These are phyloP conservation scores for Onthophagus sagittarius DNA, from an alignment of 2,888 invertebrate genomes.

Conservation along the genomic window DNA sequence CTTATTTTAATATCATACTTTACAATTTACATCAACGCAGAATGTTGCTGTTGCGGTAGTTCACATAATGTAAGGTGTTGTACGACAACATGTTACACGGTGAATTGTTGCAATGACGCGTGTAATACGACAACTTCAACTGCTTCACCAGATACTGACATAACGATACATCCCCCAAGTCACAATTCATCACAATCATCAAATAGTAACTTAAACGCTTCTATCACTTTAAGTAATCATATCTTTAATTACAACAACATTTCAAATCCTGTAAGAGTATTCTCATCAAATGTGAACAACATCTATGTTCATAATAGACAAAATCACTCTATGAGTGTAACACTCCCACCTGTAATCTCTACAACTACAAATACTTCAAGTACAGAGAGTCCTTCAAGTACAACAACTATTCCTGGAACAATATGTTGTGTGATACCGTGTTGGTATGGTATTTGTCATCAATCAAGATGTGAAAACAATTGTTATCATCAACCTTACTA, in stretches of 20 bases:
- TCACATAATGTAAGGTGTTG: not conserved
- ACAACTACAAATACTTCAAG: not conserved
- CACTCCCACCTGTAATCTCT: not conserved
- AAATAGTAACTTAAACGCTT: not conserved
- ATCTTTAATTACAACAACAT: not conserved
- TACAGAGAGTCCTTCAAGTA: not conserved
- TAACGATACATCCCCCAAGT: not conserved
- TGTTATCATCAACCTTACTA: constrained; percentile 21
- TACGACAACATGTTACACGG: not conserved
- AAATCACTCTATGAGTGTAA: not conserved
- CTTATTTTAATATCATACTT: not conserved
- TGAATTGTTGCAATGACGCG: not conserved
- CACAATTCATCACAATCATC: not conserved
- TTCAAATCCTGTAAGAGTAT: not conserved
- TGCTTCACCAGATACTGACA: not conserved
- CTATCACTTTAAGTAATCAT: not conserved
- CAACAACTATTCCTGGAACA: not conserved
- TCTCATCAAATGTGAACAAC: not conserved
- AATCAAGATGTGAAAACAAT: constrained; percentile 9
- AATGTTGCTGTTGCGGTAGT: not conserved
- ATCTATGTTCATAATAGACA: not conserved
- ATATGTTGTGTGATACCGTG: constrained; percentile 20
- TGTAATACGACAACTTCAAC: not conserved
- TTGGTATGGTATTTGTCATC: constrained; percentile 17
- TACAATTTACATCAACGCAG: not conserved